phyloP scores from a whole-genome alignment of 2,113 vertebrate genomes.

The Platycercus adscitus region DNA sequence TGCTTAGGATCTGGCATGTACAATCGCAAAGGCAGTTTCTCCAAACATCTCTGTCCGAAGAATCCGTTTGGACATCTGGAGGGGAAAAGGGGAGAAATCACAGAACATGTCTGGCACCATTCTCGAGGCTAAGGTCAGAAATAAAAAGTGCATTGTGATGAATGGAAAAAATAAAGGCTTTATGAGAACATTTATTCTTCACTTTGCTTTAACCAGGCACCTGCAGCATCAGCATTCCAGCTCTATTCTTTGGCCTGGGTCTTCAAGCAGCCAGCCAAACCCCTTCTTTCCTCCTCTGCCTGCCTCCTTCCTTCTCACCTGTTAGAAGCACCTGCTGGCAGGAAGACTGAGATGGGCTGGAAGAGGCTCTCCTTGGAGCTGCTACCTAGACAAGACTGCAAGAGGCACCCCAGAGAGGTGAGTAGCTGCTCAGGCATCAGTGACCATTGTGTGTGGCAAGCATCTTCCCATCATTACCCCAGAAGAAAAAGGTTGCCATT shows the following conservation, averaged over 20 bases:
- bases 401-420: not conserved
- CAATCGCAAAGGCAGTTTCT: constrained; percentile 95
- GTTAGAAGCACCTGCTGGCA: not conserved
- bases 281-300: constrained; percentile 14
- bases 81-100: constrained; percentile 93
- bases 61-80: constrained; percentile 97
- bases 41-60: constrained; percentile 96
- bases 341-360: not conserved
- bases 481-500: not conserved
- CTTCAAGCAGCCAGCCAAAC: not conserved
- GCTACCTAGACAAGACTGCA: not conserved
- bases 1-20: constrained; percentile 95
- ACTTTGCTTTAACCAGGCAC: not conserved
- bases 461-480: fast-evolving
- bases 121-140: constrained; percentile 81
- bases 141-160: constrained; percentile 83
- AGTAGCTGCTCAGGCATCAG: constrained; percentile 17
- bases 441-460: fast-evolving
- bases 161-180: constrained; percentile 73
- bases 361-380: not conserved
- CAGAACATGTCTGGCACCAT: constrained; percentile 84
- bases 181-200: not conserved
- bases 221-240: constrained; percentile 2
- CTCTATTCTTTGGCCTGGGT: not conserved
- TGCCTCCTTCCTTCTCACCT: constrained; percentile 20